A percentile compares a stretch with the other conserved stretches of the same genome.
phyloP scores from a whole-genome alignment of 2,113 vertebrate species.

The Scomber scombrus region DNA sequence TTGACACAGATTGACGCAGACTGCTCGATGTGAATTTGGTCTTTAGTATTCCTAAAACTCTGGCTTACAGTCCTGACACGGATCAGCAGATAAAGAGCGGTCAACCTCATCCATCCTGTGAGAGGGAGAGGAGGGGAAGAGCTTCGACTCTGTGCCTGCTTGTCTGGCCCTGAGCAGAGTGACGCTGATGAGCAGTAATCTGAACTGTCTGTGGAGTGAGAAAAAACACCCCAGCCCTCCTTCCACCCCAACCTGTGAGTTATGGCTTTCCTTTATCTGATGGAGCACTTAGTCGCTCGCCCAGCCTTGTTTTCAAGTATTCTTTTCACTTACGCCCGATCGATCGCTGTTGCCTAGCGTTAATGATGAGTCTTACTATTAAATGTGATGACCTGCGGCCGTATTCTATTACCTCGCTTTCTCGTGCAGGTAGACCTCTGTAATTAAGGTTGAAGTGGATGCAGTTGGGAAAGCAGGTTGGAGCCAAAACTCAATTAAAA shows the following conservation, averaged over 20 bases:
- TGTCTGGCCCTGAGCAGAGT: slow-evolving; percentile 16
- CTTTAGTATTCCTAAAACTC: background rate
- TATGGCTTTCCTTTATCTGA: slow-evolving; percentile 64
- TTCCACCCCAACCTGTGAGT: slow-evolving; percentile 42
- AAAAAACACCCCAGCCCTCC: slow-evolving; percentile 38
- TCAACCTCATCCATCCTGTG: slow-evolving; percentile 25
- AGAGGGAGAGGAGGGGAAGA: slow-evolving; percentile 13
- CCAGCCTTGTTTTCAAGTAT: slow-evolving; percentile 70
- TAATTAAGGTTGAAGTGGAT: slow-evolving; percentile 68
- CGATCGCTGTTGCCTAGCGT: slow-evolving; percentile 71
- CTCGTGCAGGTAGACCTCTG: slow-evolving; percentile 45
- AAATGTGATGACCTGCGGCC: slow-evolving; percentile 74
- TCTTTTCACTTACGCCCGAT: slow-evolving; percentile 73
- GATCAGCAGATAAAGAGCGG: slow-evolving; percentile 15
- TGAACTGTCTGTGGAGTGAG: slow-evolving; percentile 34
- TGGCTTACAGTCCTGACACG: background rate
- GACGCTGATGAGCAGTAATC: slow-evolving; percentile 64
- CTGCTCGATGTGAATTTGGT: too few relatives aligned
- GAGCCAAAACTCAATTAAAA: slow-evolving; percentile 62
- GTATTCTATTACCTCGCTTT: slow-evolving; percentile 63
- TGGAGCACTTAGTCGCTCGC: slow-evolving; percentile 66
- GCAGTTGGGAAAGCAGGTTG: slow-evolving; percentile 23
- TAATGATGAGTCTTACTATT: slow-evolving; percentile 82
- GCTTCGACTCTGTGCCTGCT: slow-evolving; percentile 10
- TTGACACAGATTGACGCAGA: background rate